phyloP scores from a whole-genome alignment of 2,113 vertebrate genomes.

The Plestiodon gilberti region DNA sequence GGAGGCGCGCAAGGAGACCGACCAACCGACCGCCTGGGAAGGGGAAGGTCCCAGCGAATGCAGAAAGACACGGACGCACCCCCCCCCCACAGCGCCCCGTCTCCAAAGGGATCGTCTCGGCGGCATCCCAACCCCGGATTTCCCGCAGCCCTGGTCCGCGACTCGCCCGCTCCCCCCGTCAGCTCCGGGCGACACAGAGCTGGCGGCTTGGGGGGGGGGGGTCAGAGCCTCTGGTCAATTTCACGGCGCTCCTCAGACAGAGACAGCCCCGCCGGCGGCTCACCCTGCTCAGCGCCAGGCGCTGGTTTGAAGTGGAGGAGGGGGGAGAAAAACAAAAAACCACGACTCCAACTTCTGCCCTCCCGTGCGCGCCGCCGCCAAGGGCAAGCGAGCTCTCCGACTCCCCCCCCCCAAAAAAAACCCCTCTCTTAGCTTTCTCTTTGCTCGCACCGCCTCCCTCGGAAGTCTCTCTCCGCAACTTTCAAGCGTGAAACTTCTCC shows the following conservation, averaged over 20 bases:
- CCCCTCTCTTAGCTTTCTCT: background rate
- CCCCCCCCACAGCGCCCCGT: background rate
- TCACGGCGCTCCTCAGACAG: background rate
- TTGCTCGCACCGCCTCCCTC: background rate
- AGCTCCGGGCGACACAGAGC: background rate
- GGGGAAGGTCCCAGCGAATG: too few relatives aligned
- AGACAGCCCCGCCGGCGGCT: background rate
- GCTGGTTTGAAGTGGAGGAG: background rate
- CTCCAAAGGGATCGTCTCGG: background rate
- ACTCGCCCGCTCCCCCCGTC: background rate
- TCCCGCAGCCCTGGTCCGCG: too few relatives aligned
- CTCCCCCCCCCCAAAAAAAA: background rate
- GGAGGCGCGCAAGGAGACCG: background rate
- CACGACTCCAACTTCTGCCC: too few relatives aligned
- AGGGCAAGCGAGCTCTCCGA: background rate
- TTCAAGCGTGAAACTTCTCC: conserved; percentile 10
- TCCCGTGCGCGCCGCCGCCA: background rate
- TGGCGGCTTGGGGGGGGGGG: too few relatives aligned
- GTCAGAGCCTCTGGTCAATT: too few relatives aligned
- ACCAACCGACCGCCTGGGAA: background rate
- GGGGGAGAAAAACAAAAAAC: too few relatives aligned
- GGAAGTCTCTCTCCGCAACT: background rate
- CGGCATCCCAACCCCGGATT: background rate
- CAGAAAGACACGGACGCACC: too few relatives aligned
- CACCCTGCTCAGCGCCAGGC: background rate